Conservation (phyloP, 2,888 invertebrate genomes). For the Philereme transversata region DNA sequence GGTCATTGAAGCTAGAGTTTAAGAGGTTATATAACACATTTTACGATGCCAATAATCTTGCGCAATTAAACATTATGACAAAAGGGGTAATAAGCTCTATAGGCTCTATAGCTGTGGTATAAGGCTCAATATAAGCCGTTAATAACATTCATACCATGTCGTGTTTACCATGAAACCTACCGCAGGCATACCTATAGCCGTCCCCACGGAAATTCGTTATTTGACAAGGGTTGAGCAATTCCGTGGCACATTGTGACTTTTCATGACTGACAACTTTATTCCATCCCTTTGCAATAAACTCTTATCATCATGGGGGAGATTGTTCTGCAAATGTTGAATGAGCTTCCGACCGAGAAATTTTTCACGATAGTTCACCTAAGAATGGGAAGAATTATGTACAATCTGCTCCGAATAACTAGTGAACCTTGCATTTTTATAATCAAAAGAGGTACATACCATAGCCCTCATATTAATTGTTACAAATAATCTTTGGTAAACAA, state of each 20-base stretch:
- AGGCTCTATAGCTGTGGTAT: constrained; percentile 11
- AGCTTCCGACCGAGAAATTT: neutral
- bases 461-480: no score
- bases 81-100: constrained; percentile 25
- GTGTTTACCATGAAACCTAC: constrained; percentile 23
- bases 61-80: constrained; percentile 33
- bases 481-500: no score
- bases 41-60: constrained; percentile 24
- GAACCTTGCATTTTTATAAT: no score
- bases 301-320: constrained; percentile 12
- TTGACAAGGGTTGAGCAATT: constrained; percentile 36
- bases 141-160: constrained; percentile 28
- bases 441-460: no score
- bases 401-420: no score
- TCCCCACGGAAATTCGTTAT: constrained; percentile 20
- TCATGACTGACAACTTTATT: constrained; percentile 32
- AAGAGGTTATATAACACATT: neutral
- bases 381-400: no score
- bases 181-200: constrained; percentile 10
- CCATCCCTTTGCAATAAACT: constrained; percentile 23
- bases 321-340: constrained; percentile 3
- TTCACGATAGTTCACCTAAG: neutral
- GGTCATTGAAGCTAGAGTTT: constrained; percentile 1
- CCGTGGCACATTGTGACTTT: constrained; percentile 24
- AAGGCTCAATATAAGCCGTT: constrained; percentile 20